Base-by-base conservation (phyloP, 2,113 vertebrate species). In the Podilymbus podiceps region DNA sequence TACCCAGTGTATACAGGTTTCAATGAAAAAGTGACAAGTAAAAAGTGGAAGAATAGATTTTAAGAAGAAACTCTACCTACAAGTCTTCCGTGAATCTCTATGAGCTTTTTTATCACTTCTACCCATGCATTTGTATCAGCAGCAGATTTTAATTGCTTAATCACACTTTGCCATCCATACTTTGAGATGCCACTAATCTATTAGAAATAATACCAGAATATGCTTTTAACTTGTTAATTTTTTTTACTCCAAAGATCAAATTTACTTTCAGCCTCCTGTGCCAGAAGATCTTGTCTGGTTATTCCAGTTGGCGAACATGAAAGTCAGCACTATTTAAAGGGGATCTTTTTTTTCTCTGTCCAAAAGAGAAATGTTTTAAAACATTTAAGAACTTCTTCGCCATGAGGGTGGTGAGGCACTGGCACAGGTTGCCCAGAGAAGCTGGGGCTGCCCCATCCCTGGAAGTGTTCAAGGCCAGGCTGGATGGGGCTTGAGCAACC, bases 301-400 rank as follows among this genome's bases (percentile, higher is more conserved):
- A 59, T 92, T 86, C 76, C 77, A 19, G 25, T 72, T 88, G 90
- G 72, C 93, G 88, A 94, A 62, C 59, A 71, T 1, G 5, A 76
- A 22, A 75, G 55, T 86, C 75, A 82, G n/a, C 56, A n/a, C 78
- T 89, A 80, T 15, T 91, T 83, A 88, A 84, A 94, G 90, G 9
- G 19, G 47, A 59, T 89, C 7, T 30, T 24, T 88, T 85, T 72
- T 78, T 60, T 46, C 63, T 68, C 56, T 6, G 5, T 84, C 73
- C 27, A 78, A 95, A 91, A 95, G 52, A 94, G 91, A 76, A 89
- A 96, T 72, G 40, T 88, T 90, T 78, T 73, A 89, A 86, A 97
- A 83, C 22, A 53, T 69, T 90, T 82, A 85, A 82, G 44, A 67
- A 49, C 55, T 62, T 50, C 42, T 42, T 42, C 42, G 5, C 42